phyloP scores from a whole-genome alignment of 2,797 vertebrate species.

The Protonibea diacanthus region DNA sequence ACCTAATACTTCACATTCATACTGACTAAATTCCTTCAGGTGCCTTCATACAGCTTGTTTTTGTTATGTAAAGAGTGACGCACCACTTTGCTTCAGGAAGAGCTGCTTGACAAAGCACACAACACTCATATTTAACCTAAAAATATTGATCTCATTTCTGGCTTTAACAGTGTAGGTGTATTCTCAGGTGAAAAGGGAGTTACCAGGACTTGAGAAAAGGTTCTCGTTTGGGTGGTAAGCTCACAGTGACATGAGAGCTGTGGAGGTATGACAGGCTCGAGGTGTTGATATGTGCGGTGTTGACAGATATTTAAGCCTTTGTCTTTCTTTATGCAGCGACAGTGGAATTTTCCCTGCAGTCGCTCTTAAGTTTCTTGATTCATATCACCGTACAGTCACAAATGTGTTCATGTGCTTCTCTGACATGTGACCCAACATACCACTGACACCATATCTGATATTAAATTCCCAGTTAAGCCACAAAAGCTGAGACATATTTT shows the following conservation, averaged over 20 bases:
- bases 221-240: constrained; percentile 28
- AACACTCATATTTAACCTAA: neutral
- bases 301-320: constrained; percentile 28
- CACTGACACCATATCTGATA: neutral
- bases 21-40: neutral
- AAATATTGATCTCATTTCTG: neutral
- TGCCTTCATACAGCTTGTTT: neutral
- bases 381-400: neutral
- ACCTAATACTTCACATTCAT: neutral
- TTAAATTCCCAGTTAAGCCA: neutral
- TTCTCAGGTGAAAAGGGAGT: neutral
- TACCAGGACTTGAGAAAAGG: neutral
- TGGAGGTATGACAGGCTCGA: constrained; percentile 61
- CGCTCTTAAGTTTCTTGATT: constrained; percentile 14
- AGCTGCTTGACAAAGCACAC: constrained; percentile 15
- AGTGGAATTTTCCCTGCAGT: constrained; percentile 39
- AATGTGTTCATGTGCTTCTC: neutral
- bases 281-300: constrained; percentile 2
- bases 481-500: neutral
- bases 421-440: neutral
- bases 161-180: neutral
- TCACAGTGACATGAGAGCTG: neutral
- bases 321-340: neutral
- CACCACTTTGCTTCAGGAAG: neutral
- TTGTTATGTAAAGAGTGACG: neutral